Percentiles rank a stretch among this genome's conserved stretches.
Conservation (phyloP, 2,113 vertebrate species). For the Periophthalmus modestus region DNA sequence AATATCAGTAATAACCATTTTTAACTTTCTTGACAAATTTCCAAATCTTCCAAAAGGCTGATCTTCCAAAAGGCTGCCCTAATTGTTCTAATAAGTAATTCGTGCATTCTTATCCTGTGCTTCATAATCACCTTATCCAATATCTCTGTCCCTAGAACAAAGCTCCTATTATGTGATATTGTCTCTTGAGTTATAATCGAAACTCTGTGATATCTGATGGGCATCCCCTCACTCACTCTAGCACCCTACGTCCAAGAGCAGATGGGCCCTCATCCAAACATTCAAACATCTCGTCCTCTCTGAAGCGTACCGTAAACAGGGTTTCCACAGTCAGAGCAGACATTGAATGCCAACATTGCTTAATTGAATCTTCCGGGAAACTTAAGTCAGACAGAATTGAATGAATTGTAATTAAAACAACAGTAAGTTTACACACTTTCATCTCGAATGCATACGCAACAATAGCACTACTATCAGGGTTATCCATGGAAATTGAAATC, state of each 20-base stretch:
- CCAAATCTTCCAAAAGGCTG: neutral
- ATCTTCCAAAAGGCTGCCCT: neutral
- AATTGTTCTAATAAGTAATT: too few species aligned
- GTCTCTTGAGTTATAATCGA: constrained; percentile 23
- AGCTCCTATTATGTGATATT: constrained; percentile 15
- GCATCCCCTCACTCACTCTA: constrained; percentile 27
- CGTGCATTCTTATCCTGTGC: neutral
- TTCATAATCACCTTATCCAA: neutral
- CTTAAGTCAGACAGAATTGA: constrained; percentile 1
- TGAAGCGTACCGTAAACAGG: constrained; percentile 69
- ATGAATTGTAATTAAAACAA: constrained; percentile 17
- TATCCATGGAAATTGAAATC: neutral
- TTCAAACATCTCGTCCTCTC: constrained; percentile 59
- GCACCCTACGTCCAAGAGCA: constrained; percentile 15
- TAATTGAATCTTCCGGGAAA: too few species aligned
- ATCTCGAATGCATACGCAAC: neutral
- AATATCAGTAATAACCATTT: neutral
- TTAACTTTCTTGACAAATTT: neutral
- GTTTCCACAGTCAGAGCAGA: constrained; percentile 40
- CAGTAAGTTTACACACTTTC: constrained; percentile 20
- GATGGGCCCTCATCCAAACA: constrained; percentile 66
- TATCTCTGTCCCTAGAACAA: neutral
- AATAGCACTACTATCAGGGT: neutral
- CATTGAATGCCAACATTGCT: too few species aligned
- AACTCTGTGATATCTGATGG: constrained; percentile 45